Conservation (phyloP, 92 coral and sea anemone genomes). For the Phenganax subtilis region DNA sequence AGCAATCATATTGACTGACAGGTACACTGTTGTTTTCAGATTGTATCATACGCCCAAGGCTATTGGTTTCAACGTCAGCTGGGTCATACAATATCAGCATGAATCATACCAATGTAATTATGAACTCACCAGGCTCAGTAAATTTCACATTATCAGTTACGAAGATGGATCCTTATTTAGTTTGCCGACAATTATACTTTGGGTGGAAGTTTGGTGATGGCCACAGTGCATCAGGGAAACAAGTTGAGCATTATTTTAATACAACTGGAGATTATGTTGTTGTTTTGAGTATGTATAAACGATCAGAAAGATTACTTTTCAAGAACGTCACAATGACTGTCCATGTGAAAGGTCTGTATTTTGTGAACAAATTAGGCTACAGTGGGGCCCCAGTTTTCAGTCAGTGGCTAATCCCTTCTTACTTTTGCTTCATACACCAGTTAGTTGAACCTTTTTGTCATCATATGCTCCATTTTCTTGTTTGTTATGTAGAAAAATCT, state of each 20-base stretch:
- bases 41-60: neutral
- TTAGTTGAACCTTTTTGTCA: neutral
- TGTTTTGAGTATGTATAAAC: conserved; percentile 2
- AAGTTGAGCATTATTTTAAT: conserved; percentile 11
- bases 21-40: neutral
- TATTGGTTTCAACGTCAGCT: conserved; percentile 13
- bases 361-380: too few species aligned
- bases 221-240: neutral
- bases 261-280: conserved; percentile 6
- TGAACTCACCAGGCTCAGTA: conserved; percentile 15
- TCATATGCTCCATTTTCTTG: neutral
- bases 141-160: neutral
- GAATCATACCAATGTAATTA: conserved; percentile 8
- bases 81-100: conserved; percentile 15
- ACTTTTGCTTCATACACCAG: too few species aligned
- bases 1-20: neutral
- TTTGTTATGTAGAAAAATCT: conserved; percentile 33
- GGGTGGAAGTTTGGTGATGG: conserved; percentile 79
- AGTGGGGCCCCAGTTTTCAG: too few species aligned
- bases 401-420: too few species aligned
- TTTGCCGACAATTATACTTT: conserved; percentile 28
- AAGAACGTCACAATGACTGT: conserved; percentile 19
- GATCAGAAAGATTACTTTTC: neutral
- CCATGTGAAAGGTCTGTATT: conserved; percentile 20
- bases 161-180: neutral